Evolutionary conservation across 1,140 invertebrate genomes (phyloP).

Genomic region (Macrobrachium rosenbergii): DNA sequence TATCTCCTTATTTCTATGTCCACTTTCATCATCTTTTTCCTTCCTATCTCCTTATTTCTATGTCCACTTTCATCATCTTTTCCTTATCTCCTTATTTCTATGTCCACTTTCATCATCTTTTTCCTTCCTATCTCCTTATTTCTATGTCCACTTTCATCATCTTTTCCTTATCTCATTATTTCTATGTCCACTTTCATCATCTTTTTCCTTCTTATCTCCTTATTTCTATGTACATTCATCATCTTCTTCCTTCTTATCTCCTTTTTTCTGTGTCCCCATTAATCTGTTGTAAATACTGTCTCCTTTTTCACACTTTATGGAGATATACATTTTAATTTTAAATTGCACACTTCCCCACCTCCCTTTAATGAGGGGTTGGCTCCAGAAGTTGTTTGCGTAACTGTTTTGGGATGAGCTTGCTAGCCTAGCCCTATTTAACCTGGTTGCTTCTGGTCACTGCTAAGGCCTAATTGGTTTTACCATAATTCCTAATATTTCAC

Average conservation of each 20-base stretch:
- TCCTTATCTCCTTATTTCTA: neutral
- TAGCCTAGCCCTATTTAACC: no score
- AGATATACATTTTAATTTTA: neutral
- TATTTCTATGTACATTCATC: neutral
- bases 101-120: neutral
- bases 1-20: neutral
- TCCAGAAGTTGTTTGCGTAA: no score
- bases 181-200: neutral
- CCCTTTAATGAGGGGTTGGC: no score
- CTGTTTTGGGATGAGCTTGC: no score
- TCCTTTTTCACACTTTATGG: neutral
- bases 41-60: neutral
- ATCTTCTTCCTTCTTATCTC: neutral
- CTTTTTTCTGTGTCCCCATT: neutral
- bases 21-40: neutral
- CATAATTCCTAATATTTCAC: neutral
- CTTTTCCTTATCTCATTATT: neutral
- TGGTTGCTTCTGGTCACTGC: no score
- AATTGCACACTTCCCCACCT: neutral
- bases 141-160: slow-evolving; percentile 17
- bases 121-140: neutral
- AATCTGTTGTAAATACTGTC: neutral
- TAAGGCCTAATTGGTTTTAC: no score
- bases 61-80: neutral
- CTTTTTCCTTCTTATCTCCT: neutral